Percentiles rank a stretch among this genome's conserved stretches.
Evolutionary conservation across 2,113 vertebrate genomes (phyloP).

Genomic region (Tauraco erythrolophus): DNA sequence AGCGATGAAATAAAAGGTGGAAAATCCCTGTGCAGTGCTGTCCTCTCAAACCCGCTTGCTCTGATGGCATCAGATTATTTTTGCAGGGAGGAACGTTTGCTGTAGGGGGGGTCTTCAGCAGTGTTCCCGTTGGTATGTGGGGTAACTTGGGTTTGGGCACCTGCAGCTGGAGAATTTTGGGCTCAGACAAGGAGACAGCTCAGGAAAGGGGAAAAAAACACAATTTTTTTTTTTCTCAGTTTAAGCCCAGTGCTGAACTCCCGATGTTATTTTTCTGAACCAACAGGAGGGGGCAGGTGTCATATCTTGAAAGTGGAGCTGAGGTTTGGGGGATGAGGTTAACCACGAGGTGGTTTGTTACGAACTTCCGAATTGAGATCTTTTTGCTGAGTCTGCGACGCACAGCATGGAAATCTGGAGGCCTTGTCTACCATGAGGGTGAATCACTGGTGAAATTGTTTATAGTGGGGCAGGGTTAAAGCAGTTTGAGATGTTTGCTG

Average conservation of each 20-base stretch:
- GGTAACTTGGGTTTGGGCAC: neutral
- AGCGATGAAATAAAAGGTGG: neutral
- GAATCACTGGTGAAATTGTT: neutral
- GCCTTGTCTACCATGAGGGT: neutral
- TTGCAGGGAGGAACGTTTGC: neutral
- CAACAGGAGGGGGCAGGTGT: neutral
- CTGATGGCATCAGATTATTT: accelerated
- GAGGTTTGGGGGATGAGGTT: neutral
- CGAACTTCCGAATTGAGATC: neutral
- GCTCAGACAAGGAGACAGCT: neutral
- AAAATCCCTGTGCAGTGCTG: accelerated
- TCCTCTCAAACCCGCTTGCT: neutral
- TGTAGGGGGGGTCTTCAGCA: neutral
- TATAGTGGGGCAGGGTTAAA: neutral
- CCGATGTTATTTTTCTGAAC: neutral
- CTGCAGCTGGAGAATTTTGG: neutral
- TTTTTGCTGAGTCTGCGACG: neutral
- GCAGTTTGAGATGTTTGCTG: neutral
- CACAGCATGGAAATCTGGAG: neutral
- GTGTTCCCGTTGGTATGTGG: accelerated
- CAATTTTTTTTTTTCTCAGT: neutral
- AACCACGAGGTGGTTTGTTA: neutral
- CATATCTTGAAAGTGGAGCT: neutral
- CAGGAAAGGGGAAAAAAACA: neutral
- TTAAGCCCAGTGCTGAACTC: neutral